Base-by-base conservation (phyloP, 1,140 invertebrate genomes). In the Pogonognathellus flavescens region DNA sequence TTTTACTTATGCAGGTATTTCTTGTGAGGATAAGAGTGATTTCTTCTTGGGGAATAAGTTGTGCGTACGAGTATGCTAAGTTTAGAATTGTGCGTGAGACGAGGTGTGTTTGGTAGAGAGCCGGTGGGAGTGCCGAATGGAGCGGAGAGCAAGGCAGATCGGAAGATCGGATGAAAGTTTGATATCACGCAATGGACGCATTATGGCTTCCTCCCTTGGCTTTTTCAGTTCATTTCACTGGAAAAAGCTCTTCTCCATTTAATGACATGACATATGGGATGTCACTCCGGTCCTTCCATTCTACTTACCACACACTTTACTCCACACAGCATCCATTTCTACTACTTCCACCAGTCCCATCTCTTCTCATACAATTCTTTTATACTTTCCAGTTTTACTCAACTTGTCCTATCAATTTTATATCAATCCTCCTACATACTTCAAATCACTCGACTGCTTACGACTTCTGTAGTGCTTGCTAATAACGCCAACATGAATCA, bases 101-200 rank as follows among this genome's bases (percentile, higher is more conserved):
- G 8, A 22, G 62, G 1, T 22, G 22, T 11, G 60, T 7, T 11
- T 1, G 22, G 60, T 62, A 62, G 9, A 25, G n/a, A 66, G 60
- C 13, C 7, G 20, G 18, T 22, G 66, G 14, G 14, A 70, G 18
- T 18, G 18, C 11, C 18, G 20, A 20, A 9, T 66, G 11, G 3
- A 25, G 20, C 14, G 62, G 70, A 76, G 22, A 76, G n/a, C 31
- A 41, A 41, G 50, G 9, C 4, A 8, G 80, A 82, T 20, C 76
- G 84, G 76, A 41, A 3, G 31, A 85, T 85, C 84, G 84, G 84
- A 85, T 85, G 84, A 85, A 85, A 85, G 76, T 85, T 81, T 81
- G 80, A 82, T 86, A 86, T 86, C 85, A 86, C 81, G 85, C 85
- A 76, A 86, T 83, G 76, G 41, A 50, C 41, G 85, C 85, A 86